A percentile compares a stretch with the other conserved stretches of the same genome.
Conservation (phyloP, 2,113 vertebrate genomes). For the Nyctibius bracteatus region DNA sequence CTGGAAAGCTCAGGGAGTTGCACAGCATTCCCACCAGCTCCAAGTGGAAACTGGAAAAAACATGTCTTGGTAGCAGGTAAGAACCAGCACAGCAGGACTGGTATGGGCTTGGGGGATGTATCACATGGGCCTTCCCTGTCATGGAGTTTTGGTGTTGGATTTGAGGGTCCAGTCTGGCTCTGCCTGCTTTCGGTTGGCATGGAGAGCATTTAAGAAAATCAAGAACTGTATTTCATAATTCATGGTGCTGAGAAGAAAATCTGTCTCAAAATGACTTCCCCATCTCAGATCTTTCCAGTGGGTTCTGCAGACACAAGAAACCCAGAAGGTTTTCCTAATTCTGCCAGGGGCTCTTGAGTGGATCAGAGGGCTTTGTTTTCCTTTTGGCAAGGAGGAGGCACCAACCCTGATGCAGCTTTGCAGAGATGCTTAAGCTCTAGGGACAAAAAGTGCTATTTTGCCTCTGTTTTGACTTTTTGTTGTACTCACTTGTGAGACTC, state of each 20-base stretch:
- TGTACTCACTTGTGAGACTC: background rate
- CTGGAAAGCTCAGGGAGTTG: rapidly evolving
- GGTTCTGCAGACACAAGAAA: background rate
- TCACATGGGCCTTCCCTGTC: background rate
- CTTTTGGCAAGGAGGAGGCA: background rate
- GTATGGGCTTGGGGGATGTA: background rate
- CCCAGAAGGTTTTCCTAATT: background rate
- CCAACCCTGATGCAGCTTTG: background rate
- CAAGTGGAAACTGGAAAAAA: background rate
- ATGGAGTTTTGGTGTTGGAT: background rate
- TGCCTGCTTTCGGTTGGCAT: background rate
- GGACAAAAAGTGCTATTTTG: background rate
- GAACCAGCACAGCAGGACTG: background rate
- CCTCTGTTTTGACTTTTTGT: background rate
- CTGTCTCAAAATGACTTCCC: background rate
- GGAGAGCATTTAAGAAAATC: background rate
- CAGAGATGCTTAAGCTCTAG: background rate
- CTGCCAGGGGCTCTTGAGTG: background rate
- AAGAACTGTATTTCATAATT: background rate
- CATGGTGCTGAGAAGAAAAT: background rate
- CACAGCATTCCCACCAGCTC: background rate
- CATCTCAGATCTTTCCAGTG: background rate
- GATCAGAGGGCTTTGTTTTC: background rate
- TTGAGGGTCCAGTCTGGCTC: background rate
- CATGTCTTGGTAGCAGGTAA: background rate